Evolutionary conservation across 1,140 invertebrate genomes (phyloP), one percentile per base, ranked within the genome.

Genomic region (Drosophila kanapiae): DNA sequence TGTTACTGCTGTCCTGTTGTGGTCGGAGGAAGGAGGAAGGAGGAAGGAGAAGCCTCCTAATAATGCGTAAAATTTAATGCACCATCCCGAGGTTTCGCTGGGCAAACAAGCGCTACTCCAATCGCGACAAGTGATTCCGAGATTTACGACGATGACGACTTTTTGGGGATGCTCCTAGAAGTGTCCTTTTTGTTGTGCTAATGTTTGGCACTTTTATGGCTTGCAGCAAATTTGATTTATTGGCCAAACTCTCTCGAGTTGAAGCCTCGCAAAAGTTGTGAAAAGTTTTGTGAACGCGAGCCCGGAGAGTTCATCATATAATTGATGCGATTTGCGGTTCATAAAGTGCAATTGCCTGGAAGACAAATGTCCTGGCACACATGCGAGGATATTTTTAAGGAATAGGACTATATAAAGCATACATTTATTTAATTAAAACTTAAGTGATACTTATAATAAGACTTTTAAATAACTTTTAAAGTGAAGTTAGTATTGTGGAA

Each of bases 1-100:
- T 90, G 85, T 87, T 43, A 58, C 53, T 58, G 63, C 42, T 75
- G 58, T 82, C 74, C 67, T 70, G 61, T 23, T 23, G 23, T 23
- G 23, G 23, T 70, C 69, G 7, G 18, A 31, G 58, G 51, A 18
- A 9, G 59, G 16, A 23, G 18, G 23, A 3, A n/a, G 7, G 4
- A 7, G 57, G 51, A 29, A 4, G 48, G 29, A 16, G 35, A 38
- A 27, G 53, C 11, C 70, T 72, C 68, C 83, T 86, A 91, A 83
- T 91, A 90, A 78, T 82, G 88, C 90, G 85, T 88, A 78, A 91
- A 92, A 91, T 92, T 88, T 91, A 92, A 92, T 92, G 91, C 79
- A 81, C 64, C 75, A 75, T 80, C 51, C 59, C 45, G 71, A 65
- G 61, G 75, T 57, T 64, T 77, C 51, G 56, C 59, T 68, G 40